These are phyloP conservation scores for Rattus rattus DNA, from an alignment of 2,113 vertebrate genomes.

Conservation along the genomic window DNA sequence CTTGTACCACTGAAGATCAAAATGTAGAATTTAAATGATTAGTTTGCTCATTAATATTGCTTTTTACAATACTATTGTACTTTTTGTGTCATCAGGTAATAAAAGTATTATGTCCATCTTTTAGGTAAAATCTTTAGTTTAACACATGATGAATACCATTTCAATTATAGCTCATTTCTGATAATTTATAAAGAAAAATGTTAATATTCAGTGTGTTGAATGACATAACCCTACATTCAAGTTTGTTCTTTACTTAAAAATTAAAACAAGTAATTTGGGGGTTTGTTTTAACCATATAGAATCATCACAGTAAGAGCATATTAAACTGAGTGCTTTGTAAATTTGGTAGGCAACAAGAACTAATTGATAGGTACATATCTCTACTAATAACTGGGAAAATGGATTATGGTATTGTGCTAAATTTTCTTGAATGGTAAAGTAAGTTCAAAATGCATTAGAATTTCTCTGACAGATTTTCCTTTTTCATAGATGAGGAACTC, in stretches of 20 bases:
- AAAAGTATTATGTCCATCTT: neutral
- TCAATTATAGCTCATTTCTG: neutral
- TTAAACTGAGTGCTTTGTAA: neutral
- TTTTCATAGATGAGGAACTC: slow-evolving; percentile 94
- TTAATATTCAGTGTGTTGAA: neutral
- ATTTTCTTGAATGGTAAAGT: neutral
- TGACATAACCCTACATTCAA: neutral
- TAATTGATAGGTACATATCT: neutral
- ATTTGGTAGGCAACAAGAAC: neutral
- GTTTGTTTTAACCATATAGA: neutral
- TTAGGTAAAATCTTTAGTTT: neutral
- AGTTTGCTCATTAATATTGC: neutral
- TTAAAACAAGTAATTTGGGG: neutral
- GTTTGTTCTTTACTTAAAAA: neutral
- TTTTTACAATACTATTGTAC: neutral
- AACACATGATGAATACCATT: neutral
- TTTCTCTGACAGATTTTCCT: slow-evolving; percentile 25
- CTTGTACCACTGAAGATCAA: neutral
- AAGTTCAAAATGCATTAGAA: neutral
- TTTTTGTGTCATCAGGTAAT: neutral
- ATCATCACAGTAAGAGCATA: neutral
- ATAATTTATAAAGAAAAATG: slow-evolving; percentile 10
- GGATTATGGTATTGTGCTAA: neutral
- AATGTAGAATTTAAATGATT: neutral
- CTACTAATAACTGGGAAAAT: neutral